Conservation (phyloP, 2,888 invertebrate genomes). For the Melieria picta region DNA sequence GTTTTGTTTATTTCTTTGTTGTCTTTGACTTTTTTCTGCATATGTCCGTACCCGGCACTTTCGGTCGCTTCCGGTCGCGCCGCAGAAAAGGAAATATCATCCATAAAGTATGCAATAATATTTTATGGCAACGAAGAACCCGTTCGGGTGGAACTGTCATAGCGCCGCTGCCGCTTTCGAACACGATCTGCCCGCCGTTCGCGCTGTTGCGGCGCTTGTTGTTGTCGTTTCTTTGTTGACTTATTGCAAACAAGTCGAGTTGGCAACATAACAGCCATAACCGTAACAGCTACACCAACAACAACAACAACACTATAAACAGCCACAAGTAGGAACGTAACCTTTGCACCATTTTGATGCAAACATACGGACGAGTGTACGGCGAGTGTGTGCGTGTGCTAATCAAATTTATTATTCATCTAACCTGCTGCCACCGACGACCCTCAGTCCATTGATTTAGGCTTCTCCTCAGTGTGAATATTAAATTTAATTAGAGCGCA, state of each 20-base stretch:
- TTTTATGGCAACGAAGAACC: slow-evolving; percentile 30
- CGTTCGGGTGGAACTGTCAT: slow-evolving; percentile 26
- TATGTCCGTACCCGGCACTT: not conserved
- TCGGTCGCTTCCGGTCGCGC: not conserved
- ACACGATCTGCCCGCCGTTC: not conserved
- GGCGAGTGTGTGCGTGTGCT: not conserved
- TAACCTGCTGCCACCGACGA: not conserved
- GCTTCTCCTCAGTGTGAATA: slow-evolving; percentile 14
- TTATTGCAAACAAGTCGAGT: slow-evolving; percentile 6
- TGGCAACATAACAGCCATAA: slow-evolving; percentile 10
- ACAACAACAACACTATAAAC: not conserved
- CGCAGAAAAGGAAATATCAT: slow-evolving; percentile 11
- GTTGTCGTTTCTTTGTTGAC: not conserved
- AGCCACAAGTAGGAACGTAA: not conserved
- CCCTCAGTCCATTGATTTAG: not conserved
- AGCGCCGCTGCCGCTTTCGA: no score
- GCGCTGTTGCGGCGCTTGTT: no score
- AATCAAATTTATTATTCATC: slow-evolving; percentile 32
- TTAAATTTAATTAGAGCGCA: slow-evolving; percentile 31
- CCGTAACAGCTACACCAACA: slow-evolving; percentile 6
- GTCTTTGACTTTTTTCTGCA: not conserved
- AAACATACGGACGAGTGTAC: not conserved
- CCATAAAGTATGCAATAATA: slow-evolving; percentile 35
- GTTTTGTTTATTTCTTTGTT: slow-evolving; percentile 16
- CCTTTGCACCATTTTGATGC: not conserved